phyloP scores from a whole-genome alignment of 2,797 vertebrate species.

The Threskiornis aethiopicus region DNA sequence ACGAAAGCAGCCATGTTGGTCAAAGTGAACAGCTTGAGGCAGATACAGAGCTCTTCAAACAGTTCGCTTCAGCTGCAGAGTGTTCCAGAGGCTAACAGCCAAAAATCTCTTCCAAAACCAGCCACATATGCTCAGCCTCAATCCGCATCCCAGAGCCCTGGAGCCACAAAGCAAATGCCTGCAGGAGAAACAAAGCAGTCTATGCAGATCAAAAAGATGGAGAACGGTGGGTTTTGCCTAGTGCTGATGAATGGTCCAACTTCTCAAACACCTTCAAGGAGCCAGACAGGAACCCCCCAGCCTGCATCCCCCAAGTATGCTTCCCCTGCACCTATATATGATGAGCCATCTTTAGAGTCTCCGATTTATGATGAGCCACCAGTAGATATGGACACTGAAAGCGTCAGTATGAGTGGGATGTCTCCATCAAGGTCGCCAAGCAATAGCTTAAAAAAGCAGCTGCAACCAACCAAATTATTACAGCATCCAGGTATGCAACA shows the following conservation, averaged over 20 bases:
- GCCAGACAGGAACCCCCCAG: slow-evolving; percentile 77
- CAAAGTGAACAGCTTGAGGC: slow-evolving; percentile 86
- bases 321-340: slow-evolving; percentile 82
- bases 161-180: slow-evolving; percentile 65
- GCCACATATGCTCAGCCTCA: slow-evolving; percentile 70
- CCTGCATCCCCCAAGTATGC: slow-evolving; percentile 83
- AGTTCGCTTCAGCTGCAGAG: slow-evolving; percentile 67
- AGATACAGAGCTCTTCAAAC: slow-evolving; percentile 69
- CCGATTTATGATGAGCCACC: slow-evolving; percentile 91
- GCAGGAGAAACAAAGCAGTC: slow-evolving; percentile 79
- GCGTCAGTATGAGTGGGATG: slow-evolving; percentile 71
- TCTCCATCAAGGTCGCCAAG: slow-evolving; percentile 72
- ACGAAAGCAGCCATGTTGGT: slow-evolving; percentile 90
- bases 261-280: slow-evolving; percentile 71
- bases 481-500: slow-evolving; percentile 78
- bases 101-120: slow-evolving; percentile 61
- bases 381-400: slow-evolving; percentile 88
- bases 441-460: slow-evolving; percentile 81
- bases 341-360: slow-evolving; percentile 83
- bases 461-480: slow-evolving; percentile 74
- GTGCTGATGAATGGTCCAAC: slow-evolving; percentile 73
- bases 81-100: slow-evolving; percentile 64
- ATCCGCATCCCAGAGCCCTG: slow-evolving; percentile 73
- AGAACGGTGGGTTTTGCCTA: slow-evolving; percentile 86
- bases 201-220: slow-evolving; percentile 86